phyloP scores from a whole-genome alignment of 2,888 invertebrate genomes.

The Chymomyza amoena region DNA sequence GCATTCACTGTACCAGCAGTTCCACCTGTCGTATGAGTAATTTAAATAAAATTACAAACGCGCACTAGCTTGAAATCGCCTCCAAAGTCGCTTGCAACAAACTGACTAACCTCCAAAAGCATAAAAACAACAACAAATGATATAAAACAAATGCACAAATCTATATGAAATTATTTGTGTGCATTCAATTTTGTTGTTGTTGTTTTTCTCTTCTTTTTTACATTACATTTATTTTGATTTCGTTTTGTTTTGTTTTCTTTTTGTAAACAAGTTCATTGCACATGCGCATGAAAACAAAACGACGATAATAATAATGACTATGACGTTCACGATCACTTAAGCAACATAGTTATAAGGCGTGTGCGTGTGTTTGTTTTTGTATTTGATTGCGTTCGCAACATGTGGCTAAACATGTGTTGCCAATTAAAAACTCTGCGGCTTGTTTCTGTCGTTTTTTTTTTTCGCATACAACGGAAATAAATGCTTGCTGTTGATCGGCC shows the following conservation, averaged over 20 bases:
- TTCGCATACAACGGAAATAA: constrained; percentile 5
- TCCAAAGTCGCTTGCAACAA: constrained; percentile 30
- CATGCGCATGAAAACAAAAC: constrained; percentile 50
- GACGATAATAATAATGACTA: neutral
- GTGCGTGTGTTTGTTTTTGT: neutral
- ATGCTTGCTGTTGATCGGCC: neutral
- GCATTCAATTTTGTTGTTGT: neutral
- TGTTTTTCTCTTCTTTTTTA: neutral
- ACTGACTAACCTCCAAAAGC: constrained; percentile 53
- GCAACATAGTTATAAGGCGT: constrained; percentile 6
- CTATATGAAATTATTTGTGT: constrained; percentile 23
- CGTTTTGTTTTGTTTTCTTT: constrained; percentile 10
- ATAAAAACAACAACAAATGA: constrained; percentile 9
- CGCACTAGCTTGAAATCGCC: neutral
- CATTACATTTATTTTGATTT: neutral
- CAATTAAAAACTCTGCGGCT: neutral
- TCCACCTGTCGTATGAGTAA: constrained; percentile 59
- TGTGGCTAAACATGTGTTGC: constrained; percentile 19
- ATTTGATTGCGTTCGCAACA: constrained; percentile 34
- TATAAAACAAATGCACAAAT: neutral
- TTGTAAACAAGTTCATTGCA: constrained; percentile 65
- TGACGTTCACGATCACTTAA: constrained; percentile 21
- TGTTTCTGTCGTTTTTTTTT: neutral
- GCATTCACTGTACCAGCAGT: constrained; percentile 9
- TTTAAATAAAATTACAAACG: constrained; percentile 59